Conservation (phyloP, 2,113 vertebrate genomes). For the Corapipo altera region DNA sequence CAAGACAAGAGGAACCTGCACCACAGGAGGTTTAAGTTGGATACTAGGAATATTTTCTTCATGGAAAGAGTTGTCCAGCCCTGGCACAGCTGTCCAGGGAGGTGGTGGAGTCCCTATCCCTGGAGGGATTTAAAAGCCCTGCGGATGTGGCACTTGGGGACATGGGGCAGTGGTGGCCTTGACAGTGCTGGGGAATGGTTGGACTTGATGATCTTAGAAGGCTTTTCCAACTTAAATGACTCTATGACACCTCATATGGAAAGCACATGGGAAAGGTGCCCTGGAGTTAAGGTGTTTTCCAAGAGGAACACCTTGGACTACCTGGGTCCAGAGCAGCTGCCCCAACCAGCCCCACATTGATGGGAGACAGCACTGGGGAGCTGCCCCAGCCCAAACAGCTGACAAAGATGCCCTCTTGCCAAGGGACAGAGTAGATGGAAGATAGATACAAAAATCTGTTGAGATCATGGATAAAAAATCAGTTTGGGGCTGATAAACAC, state of each 20-base stretch:
- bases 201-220: fast-evolving
- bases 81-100: not conserved
- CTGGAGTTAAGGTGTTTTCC: not conserved
- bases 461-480: not conserved
- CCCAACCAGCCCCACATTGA: fast-evolving
- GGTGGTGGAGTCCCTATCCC: fast-evolving
- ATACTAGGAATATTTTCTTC: not conserved
- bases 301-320: not conserved
- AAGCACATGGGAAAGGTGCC: not conserved
- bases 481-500: not conserved
- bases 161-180: not conserved
- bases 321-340: not conserved
- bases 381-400: not conserved
- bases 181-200: not conserved
- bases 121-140: not conserved
- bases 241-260: fast-evolving
- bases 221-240: not conserved
- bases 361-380: not conserved
- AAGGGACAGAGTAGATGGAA: not conserved
- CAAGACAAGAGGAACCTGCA: not conserved
- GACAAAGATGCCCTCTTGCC: not conserved
- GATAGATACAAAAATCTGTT: not conserved
- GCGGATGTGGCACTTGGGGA: not conserved
- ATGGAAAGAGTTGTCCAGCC: not conserved
- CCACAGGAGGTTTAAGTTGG: not conserved